These are phyloP conservation scores for Tenthredo distinguenda DNA, from an alignment of 2,888 invertebrate species.

Conservation along the genomic window DNA sequence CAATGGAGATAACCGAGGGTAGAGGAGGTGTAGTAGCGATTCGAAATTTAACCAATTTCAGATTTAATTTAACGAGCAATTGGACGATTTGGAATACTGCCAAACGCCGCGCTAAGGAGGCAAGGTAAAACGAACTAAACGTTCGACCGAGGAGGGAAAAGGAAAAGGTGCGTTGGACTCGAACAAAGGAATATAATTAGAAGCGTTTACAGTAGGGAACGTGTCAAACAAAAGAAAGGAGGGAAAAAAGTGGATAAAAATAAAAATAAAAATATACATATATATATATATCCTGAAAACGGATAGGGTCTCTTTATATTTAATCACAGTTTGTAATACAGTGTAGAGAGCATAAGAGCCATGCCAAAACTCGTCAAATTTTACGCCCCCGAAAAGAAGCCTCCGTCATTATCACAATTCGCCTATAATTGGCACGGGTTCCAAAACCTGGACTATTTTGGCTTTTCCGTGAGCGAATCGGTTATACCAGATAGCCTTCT, in stretches of 20 bases:
- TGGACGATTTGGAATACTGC: slow-evolving; percentile 71
- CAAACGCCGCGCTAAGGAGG: slow-evolving; percentile 64
- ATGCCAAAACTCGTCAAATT: neutral
- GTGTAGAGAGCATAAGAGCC: neutral
- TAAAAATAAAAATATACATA: neutral
- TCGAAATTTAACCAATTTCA: slow-evolving; percentile 66
- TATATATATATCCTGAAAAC: neutral
- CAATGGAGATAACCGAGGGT: neutral
- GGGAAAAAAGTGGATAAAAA: neutral
- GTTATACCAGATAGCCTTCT: neutral
- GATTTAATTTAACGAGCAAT: slow-evolving; percentile 68
- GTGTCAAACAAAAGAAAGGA: neutral
- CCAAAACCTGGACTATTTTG: neutral
- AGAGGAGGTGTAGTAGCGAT: neutral
- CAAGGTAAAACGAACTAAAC: slow-evolving; percentile 56
- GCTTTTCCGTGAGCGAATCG: neutral
- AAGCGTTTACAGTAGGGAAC: slow-evolving; percentile 56
- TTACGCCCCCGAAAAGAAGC: neutral
- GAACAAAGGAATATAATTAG: slow-evolving; percentile 77
- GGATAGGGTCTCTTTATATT: neutral
- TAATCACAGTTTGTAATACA: neutral
- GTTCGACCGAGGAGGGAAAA: slow-evolving; percentile 55
- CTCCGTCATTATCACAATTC: neutral
- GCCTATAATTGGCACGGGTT: slow-evolving; percentile 12
- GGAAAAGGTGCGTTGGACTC: slow-evolving; percentile 77